These are phyloP conservation scores for Volucella bombylans DNA, from an alignment of 2,888 invertebrate genomes.

Conservation along the genomic window DNA sequence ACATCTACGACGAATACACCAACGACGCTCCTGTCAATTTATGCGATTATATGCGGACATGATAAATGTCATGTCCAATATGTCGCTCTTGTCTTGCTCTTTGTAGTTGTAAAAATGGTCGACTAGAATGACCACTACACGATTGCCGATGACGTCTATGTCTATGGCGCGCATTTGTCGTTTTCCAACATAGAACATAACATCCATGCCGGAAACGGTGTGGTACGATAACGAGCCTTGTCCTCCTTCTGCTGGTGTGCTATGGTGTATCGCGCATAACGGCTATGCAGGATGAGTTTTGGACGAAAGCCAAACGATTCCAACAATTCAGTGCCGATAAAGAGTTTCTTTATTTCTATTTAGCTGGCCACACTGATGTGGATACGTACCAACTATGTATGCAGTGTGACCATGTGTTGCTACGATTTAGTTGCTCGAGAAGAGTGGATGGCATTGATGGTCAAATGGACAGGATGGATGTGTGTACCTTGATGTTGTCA, in stretches of 20 bases:
- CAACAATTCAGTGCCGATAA: constrained; percentile 12
- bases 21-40: constrained; percentile 52
- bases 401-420: constrained; percentile 26
- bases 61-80: constrained; percentile 67
- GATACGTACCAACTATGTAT: neutral
- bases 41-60: constrained; percentile 62
- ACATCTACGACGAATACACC: neutral
- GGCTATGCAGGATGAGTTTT: constrained; percentile 2
- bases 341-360: constrained; percentile 27
- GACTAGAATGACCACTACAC: neutral
- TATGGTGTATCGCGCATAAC: too few relatives aligned
- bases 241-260: neutral
- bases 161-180: constrained; percentile 22
- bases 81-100: constrained; percentile 47
- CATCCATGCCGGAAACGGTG: constrained; percentile 36
- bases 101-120: neutral
- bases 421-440: constrained; percentile 12
- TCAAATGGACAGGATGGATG: constrained; percentile 24
- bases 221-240: constrained; percentile 39
- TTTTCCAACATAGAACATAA: constrained; percentile 31
- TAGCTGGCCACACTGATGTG: neutral
- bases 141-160: too few relatives aligned
- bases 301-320: constrained; percentile 54
- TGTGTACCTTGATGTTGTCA: constrained; percentile 38
- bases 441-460: constrained; percentile 37